Percentiles rank a stretch among this genome's conserved stretches.
Conservation (phyloP, 2,888 invertebrate genomes). For the Barypeithes pellucidus region DNA sequence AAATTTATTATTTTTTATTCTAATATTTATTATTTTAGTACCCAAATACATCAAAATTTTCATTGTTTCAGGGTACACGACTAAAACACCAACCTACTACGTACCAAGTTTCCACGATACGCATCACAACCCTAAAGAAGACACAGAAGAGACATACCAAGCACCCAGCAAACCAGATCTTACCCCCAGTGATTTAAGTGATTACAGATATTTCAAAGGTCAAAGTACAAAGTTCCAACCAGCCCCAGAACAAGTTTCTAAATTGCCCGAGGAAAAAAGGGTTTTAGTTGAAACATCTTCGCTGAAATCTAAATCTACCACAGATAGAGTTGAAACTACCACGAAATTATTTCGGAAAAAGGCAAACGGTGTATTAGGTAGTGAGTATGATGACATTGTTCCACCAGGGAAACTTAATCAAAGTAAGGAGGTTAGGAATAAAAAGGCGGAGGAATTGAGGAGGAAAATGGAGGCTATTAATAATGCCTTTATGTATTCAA, state of each 20-base stretch:
- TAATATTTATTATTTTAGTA: too few relatives aligned
- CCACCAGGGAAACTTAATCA: neutral
- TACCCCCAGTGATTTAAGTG: conserved; percentile 13
- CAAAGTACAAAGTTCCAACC: neutral
- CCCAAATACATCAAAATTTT: neutral
- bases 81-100: neutral
- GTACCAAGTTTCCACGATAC: neutral
- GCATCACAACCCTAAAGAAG: neutral
- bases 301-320: conserved; percentile 7
- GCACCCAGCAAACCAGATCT: conserved; percentile 6
- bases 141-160: neutral
- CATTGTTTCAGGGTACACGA: conserved; percentile 3
- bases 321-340: conserved; percentile 15
- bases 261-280: neutral
- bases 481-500: conserved; percentile 43
- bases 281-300: neutral
- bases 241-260: neutral
- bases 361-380: neutral
- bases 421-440: conserved; percentile 13
- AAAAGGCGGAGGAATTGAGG: neutral
- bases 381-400: neutral
- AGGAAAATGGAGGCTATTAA: conserved; percentile 52
- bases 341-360: conserved; percentile 9
- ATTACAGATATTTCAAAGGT: conserved; percentile 1
- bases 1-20: too few relatives aligned